These are phyloP conservation scores for Bradypodion pumilum DNA, from an alignment of 2,797 vertebrate species.

Conservation along the genomic window DNA sequence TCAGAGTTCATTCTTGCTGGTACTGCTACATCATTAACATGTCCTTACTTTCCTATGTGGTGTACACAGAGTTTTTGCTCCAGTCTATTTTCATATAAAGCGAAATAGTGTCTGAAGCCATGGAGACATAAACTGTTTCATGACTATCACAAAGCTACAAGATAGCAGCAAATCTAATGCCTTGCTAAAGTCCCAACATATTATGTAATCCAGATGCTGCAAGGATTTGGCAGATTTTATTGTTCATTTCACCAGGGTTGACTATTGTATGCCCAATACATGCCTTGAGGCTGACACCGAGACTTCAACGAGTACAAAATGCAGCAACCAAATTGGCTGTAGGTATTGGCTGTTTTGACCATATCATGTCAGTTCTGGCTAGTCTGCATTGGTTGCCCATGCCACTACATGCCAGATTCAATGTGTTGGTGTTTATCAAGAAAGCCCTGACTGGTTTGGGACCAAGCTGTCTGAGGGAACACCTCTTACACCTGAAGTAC, in stretches of 20 bases:
- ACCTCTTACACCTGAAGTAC: no score
- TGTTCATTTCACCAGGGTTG: neutral
- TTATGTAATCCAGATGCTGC: neutral
- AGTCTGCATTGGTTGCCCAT: no score
- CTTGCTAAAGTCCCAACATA: neutral
- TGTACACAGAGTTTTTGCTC: neutral
- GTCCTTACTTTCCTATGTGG: conserved; percentile 3
- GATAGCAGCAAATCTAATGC: neutral
- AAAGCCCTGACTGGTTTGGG: no score
- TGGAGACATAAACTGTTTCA: neutral
- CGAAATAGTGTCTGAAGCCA: neutral
- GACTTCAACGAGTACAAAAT: no score
- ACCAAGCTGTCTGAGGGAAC: no score
- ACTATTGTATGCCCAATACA: no score
- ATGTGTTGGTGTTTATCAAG: no score
- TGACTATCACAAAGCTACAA: neutral
- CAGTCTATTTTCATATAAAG: neutral
- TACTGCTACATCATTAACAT: neutral
- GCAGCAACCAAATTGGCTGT: no score
- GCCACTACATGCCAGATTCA: no score
- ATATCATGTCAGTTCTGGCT: no score
- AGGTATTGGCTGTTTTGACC: no score
- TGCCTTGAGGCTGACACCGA: no score
- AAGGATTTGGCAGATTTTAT: neutral
- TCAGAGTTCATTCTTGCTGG: conserved; percentile 8